phyloP scores from a whole-genome alignment of 1,140 invertebrate genomes.

The Drosophila sproati region DNA sequence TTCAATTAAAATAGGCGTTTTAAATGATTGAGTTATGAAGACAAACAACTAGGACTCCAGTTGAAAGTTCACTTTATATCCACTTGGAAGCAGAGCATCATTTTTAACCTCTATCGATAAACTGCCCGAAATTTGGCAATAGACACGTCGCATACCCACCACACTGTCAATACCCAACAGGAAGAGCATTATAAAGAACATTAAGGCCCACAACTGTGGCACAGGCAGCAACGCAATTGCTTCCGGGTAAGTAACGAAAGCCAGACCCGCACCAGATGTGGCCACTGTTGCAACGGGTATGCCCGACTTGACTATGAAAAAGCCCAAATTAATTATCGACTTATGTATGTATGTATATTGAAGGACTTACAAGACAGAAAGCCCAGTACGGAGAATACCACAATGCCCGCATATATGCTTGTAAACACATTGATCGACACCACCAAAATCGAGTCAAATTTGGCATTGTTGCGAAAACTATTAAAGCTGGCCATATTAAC shows the following conservation, averaged over 20 bases:
- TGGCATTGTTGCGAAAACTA: conserved; percentile 91
- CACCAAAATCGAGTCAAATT: conserved; percentile 90
- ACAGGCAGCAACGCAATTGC: conserved; percentile 94
- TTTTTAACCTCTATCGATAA: not conserved
- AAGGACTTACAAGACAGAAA: conserved; percentile 89
- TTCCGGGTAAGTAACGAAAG: conserved; percentile 96
- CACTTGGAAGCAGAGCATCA: not conserved
- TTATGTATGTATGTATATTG: no score
- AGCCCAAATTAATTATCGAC: not conserved
- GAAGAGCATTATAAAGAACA: conserved; percentile 98
- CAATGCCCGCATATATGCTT: conserved; percentile 96
- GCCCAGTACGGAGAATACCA: conserved; percentile 97
- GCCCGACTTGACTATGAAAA: conserved; percentile 87
- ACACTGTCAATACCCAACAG: conserved; percentile 96
- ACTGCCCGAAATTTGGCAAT: no score
- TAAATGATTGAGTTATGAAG: no score
- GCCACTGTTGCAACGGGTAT: conserved; percentile 94
- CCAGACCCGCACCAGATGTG: conserved; percentile 94
- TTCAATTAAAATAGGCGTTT: no score
- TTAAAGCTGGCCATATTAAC: conserved; percentile 96
- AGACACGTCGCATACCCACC: conserved; percentile 85
- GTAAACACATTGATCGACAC: conserved; percentile 93
- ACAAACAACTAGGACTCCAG: no score
- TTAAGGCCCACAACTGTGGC: conserved; percentile 94
- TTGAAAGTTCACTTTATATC: no score